Base-by-base conservation (phyloP, 2,113 vertebrate species). In the Vulpes lagopus region DNA sequence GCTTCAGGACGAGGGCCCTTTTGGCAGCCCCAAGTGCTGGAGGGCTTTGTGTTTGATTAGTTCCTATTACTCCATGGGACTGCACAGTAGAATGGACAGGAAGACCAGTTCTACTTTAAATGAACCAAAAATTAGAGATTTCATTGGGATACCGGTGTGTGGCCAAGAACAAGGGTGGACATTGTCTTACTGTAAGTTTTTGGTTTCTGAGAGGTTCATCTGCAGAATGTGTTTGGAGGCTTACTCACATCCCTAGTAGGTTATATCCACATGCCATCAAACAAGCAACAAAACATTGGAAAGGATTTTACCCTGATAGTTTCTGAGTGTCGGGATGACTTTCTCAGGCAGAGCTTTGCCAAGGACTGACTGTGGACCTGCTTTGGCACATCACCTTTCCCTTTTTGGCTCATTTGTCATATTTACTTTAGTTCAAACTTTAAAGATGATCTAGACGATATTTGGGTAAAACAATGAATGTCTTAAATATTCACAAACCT, bases 121-220 rank as follows among this genome's bases (percentile, higher is more conserved):
- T 91, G 76, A 91, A 95, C 92, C 12, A 85, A 79, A 81, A 96
- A 32, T 95, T 67, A 92, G 69, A 71, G 65, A 81, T 94, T 94
- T 97, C 97, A 91, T 95, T 81, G 55, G 84, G 19, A 22, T 94
- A 80, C 57, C 82, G 91, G 89, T 85, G 88, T 85, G 85, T 60
- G 94, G 88, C 95, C 96, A 80, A 74, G 92, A 73, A 11, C 27
- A 73, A 95, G 74, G 84, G 57, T 94, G 87, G 93, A 43, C 81
- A 49, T 88, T 78, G 88, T 92, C 69, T 22, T 78, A 27, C 74
- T 51, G 80, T n/a, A 81, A 88, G 35, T 15, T 71, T 93, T 92
- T 81, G 87, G 95, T 55, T 96, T 95, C 64, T n/a, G 83, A 96
- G 65, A 60, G 43, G 65, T 78, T 80, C 65, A 62, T n/a, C 59